These are phyloP conservation scores for Brachynemurus nebulosus DNA, from an alignment of 2,888 invertebrate species.

Conservation along the genomic window DNA sequence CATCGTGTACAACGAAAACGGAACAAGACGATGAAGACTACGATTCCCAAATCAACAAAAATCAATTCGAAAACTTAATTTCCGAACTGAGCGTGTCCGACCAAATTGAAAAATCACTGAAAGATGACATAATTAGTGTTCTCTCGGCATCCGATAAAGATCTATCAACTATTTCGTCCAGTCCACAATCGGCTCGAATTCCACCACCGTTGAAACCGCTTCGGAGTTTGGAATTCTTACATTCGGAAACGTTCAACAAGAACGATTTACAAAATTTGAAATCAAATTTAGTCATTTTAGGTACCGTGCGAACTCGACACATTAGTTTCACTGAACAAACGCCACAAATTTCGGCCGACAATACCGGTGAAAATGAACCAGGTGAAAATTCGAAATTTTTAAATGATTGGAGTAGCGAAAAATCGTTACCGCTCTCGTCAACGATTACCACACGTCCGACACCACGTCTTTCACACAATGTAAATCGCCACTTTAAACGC, in stretches of 20 bases:
- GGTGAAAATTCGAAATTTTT: neutral
- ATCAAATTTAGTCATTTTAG: conserved; percentile 4
- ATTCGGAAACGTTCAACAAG: neutral
- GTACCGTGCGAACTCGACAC: conserved; percentile 7
- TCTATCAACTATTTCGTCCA: neutral
- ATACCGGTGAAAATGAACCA: conserved; percentile 1
- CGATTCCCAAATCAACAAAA: neutral
- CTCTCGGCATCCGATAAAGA: conserved; percentile 3
- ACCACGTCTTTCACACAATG: neutral
- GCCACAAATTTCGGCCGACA: neutral
- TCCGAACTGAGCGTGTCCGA: neutral
- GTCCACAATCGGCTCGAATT: conserved; percentile 7
- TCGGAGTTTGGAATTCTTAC: conserved; percentile 8
- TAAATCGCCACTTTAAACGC: conserved; percentile 1
- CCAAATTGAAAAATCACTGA: neutral
- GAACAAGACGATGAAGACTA: neutral
- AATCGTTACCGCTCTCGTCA: conserved; percentile 5
- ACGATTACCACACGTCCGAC: neutral
- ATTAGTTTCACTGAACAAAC: conserved; percentile 8
- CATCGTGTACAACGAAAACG: neutral
- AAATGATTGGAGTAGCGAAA: conserved; percentile 10
- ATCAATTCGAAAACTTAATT: neutral
- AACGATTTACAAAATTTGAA: conserved; percentile 4
- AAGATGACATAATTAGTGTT: conserved; percentile 4
- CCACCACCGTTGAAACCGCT: conserved; percentile 10